These are phyloP conservation scores for Andrena minutula DNA, from an alignment of 2,888 invertebrate genomes.

Conservation along the genomic window DNA sequence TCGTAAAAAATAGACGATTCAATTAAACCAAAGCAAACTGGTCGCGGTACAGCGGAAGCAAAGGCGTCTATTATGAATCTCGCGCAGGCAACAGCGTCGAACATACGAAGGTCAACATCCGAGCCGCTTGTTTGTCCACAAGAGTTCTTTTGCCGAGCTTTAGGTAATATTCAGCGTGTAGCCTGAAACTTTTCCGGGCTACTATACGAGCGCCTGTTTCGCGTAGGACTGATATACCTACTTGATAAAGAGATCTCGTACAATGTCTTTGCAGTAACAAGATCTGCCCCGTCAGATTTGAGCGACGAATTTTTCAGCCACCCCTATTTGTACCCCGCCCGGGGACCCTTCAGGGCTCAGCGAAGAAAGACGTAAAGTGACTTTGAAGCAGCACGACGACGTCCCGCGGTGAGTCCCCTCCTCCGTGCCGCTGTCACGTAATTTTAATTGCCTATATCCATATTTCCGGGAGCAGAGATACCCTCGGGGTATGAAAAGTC, in stretches of 20 bases:
- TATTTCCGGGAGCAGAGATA: slow-evolving; percentile 70
- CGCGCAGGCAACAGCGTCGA: neutral
- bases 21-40: slow-evolving; percentile 18
- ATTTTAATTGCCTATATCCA: slow-evolving; percentile 78
- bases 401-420: slow-evolving; percentile 33
- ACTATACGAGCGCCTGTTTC: neutral
- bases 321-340: slow-evolving; percentile 3
- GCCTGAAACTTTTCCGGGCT: neutral
- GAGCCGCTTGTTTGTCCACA: neutral
- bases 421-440: slow-evolving; percentile 61
- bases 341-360: slow-evolving; percentile 5
- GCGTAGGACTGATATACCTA: neutral
- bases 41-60: neutral
- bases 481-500: slow-evolving; percentile 75
- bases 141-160: neutral
- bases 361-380: slow-evolving; percentile 59
- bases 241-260: neutral
- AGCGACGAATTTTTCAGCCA: neutral
- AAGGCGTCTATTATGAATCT: slow-evolving; percentile 3
- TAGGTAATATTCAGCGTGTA: neutral
- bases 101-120: neutral
- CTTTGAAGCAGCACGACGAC: slow-evolving; percentile 55
- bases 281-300: neutral
- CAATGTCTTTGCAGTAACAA: neutral
- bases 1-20: slow-evolving; percentile 10